Conservation (phyloP, 2,113 vertebrate genomes). For the Alligator mississippiensis region DNA sequence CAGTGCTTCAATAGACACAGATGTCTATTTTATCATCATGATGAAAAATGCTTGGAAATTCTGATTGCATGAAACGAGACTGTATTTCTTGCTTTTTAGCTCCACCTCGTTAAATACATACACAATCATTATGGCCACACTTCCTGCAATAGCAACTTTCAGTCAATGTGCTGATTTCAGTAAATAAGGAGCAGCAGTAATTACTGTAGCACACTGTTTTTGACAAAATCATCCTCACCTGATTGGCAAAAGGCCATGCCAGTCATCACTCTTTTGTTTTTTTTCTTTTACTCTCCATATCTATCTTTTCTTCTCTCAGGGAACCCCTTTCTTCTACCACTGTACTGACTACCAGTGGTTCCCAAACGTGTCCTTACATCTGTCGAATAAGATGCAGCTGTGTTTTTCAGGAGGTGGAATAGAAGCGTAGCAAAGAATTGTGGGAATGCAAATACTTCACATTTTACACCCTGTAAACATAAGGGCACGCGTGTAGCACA, state of each 20-base stretch:
- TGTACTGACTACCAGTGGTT: fast-evolving
- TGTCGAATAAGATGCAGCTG: not conserved
- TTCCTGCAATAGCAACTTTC: not conserved
- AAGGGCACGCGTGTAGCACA: not conserved
- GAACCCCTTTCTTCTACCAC: not conserved
- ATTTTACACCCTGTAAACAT: not conserved
- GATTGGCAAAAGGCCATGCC: not conserved
- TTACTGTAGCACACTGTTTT: not conserved
- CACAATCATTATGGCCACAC: not conserved
- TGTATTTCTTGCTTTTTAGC: not conserved
- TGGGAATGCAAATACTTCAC: not conserved
- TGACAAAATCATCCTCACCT: not conserved
- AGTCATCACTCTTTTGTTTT: not conserved
- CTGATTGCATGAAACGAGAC: conserved; percentile 38
- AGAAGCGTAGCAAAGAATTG: not conserved
- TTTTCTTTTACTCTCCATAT: not conserved
- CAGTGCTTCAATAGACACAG: conserved; percentile 93
- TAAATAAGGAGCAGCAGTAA: conserved; percentile 1
- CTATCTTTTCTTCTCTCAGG: not conserved
- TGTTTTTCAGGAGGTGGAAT: not conserved
- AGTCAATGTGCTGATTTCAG: conserved; percentile 4
- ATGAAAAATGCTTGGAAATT: conserved; percentile 94
- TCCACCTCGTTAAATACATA: conserved; percentile 27
- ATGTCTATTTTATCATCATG: conserved; percentile 94
- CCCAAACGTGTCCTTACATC: fast-evolving